Percentiles rank a stretch among this genome's conserved stretches.
These are phyloP conservation scores for Gadus chalcogrammus DNA, from an alignment of 2,113 vertebrate species.

Conservation along the genomic window DNA sequence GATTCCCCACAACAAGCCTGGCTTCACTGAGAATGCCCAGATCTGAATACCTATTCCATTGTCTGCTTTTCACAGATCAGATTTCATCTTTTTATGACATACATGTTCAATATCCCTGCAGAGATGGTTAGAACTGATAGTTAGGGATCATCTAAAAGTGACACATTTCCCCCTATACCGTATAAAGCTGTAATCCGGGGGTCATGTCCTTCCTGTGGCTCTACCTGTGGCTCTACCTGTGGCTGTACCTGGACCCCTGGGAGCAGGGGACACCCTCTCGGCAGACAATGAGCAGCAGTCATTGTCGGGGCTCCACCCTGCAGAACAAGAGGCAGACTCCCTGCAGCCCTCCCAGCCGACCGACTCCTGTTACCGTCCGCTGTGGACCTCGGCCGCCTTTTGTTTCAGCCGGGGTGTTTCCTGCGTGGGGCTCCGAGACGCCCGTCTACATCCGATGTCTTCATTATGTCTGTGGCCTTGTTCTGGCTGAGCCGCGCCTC, in stretches of 20 bases:
- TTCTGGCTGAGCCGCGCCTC: constrained; percentile 42
- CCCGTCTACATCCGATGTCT: constrained; percentile 49
- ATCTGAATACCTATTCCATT: no score
- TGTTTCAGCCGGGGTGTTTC: constrained; percentile 36
- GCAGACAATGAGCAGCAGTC: constrained; percentile 61
- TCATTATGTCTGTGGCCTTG: constrained; percentile 37
- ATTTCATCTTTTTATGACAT: no score
- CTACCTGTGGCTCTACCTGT: constrained; percentile 45
- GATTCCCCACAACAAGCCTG: no score
- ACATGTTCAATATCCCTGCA: no score
- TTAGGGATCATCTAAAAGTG: no score
- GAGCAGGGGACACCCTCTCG: constrained; percentile 57
- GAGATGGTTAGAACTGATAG: no score
- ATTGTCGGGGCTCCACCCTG: constrained; percentile 40
- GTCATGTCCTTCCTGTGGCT: constrained; percentile 59
- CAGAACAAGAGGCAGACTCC: constrained; percentile 41
- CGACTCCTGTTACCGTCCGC: constrained; percentile 64
- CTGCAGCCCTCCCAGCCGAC: constrained; percentile 43
- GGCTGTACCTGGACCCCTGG: constrained; percentile 43
- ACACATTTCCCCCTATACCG: no score
- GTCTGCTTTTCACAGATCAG: no score
- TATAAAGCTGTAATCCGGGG: constrained; percentile 56
- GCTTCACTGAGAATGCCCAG: no score
- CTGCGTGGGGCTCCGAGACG: constrained; percentile 34
- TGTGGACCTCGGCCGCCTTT: constrained; percentile 29